Percentiles rank a stretch among this genome's conserved stretches.
Evolutionary conservation across 2,888 invertebrate genomes (phyloP).

Genomic region (Cephus sareptanus): DNA sequence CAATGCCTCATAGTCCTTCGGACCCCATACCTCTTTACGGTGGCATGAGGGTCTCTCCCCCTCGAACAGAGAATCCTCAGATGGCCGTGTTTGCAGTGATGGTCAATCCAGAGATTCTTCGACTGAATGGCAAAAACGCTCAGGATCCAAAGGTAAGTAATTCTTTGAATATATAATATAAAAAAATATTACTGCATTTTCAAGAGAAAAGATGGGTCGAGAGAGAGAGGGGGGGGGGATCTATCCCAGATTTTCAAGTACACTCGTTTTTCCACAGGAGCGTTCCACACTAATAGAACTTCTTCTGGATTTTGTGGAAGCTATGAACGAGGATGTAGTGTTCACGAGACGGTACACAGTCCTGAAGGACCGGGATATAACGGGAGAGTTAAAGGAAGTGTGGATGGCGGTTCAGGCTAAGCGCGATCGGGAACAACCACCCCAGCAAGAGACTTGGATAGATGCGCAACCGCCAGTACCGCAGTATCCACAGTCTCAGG

Average conservation of each 20-base stretch:
- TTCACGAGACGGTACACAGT: constrained; percentile 71
- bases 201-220: too few relatives aligned
- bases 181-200: too few relatives aligned
- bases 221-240: too few relatives aligned
- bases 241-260: background rate
- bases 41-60: constrained; percentile 76
- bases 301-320: constrained; percentile 79
- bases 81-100: constrained; percentile 78
- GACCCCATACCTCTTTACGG: constrained; percentile 79
- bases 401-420: constrained; percentile 78
- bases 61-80: constrained; percentile 70
- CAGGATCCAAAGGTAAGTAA: constrained; percentile 71
- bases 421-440: constrained; percentile 69
- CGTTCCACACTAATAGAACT: constrained; percentile 75
- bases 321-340: constrained; percentile 76
- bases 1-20: constrained; percentile 74
- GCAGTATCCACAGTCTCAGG: constrained; percentile 42
- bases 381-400: constrained; percentile 79
- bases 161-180: background rate
- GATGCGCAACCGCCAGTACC: constrained; percentile 54
- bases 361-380: constrained; percentile 76
- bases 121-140: constrained; percentile 77
- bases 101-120: constrained; percentile 78
- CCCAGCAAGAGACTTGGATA: constrained; percentile 56
- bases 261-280: constrained; percentile 67